These are phyloP conservation scores for Pristionchus fissidentatus DNA, from an alignment of 2,888 invertebrate genomes.

Conservation along the genomic window DNA sequence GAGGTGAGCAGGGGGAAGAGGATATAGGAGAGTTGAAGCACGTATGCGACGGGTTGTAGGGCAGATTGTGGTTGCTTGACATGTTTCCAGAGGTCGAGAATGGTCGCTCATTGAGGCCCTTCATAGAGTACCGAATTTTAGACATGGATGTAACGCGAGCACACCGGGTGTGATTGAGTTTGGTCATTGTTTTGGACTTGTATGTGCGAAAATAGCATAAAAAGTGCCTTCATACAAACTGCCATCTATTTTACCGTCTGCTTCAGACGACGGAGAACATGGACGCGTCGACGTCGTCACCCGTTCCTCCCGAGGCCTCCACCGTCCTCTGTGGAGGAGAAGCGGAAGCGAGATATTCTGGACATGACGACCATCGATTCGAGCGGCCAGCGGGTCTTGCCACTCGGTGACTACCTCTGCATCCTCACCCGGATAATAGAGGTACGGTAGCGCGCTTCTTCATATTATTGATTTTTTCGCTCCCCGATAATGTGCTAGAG, in stretches of 20 bases:
- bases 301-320: neutral
- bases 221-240: neutral
- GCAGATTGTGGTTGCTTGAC: too few relatives aligned
- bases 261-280: constrained; percentile 17
- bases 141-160: too few relatives aligned
- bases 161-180: neutral
- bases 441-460: neutral
- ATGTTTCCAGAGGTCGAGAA: too few relatives aligned
- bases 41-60: too few relatives aligned
- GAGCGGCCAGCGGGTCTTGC: constrained; percentile 57
- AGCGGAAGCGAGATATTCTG: neutral
- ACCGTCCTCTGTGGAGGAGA: neutral
- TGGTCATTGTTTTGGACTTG: neutral
- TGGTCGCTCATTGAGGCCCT: too few relatives aligned
- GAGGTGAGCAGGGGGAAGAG: constrained; percentile 21
- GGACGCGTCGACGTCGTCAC: constrained; percentile 11
- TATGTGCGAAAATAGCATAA: neutral
- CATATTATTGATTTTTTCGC: neutral
- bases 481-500: neutral
- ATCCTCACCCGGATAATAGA: constrained; percentile 63
- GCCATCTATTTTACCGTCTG: neutral
- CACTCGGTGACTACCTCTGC: constrained; percentile 66
- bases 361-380: constrained; percentile 3
- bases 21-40: neutral
- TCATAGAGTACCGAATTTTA: too few relatives aligned